These are phyloP conservation scores for Dyspetes luteomarginatus DNA, from an alignment of 2,888 invertebrate species.

Conservation along the genomic window DNA sequence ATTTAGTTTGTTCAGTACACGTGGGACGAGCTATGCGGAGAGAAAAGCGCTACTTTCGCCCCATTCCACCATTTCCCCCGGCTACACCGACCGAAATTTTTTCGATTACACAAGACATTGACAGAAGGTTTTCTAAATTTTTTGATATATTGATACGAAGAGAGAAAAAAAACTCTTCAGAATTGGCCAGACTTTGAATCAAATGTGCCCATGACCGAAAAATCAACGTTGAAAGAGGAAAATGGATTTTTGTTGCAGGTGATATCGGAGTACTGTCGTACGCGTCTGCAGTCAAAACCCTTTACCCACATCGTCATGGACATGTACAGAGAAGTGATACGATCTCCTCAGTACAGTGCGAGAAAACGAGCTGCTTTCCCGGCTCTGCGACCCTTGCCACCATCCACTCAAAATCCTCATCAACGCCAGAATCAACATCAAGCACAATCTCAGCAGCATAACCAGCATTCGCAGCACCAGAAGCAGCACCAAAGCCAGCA, in stretches of 20 bases:
- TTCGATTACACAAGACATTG: too few relatives aligned
- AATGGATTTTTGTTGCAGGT: slow-evolving; percentile 82
- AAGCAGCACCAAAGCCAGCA: slow-evolving; percentile 52
- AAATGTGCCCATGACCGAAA: neutral
- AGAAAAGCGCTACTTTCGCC: too few relatives aligned
- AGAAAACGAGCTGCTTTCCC: slow-evolving; percentile 75
- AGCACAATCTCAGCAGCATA: slow-evolving; percentile 57
- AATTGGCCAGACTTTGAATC: neutral
- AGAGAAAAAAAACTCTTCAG: neutral
- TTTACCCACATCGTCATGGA: slow-evolving; percentile 87
- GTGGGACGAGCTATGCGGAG: slow-evolving; percentile 17
- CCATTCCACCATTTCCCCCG: neutral
- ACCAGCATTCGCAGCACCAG: slow-evolving; percentile 59
- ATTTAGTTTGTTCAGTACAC: slow-evolving; percentile 27
- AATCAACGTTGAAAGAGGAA: neutral
- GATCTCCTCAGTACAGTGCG: slow-evolving; percentile 78
- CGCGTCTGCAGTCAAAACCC: slow-evolving; percentile 85
- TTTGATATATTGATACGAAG: neutral
- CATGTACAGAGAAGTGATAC: slow-evolving; percentile 85
- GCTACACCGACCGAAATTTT: too few relatives aligned
- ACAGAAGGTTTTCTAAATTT: slow-evolving; percentile 15
- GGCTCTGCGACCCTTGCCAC: slow-evolving; percentile 58
- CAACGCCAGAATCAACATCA: slow-evolving; percentile 66
- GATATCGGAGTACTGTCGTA: slow-evolving; percentile 86
- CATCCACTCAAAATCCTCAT: slow-evolving; percentile 52